phyloP scores from a whole-genome alignment of 1,140 invertebrate genomes.

The Drosophila elegans region DNA sequence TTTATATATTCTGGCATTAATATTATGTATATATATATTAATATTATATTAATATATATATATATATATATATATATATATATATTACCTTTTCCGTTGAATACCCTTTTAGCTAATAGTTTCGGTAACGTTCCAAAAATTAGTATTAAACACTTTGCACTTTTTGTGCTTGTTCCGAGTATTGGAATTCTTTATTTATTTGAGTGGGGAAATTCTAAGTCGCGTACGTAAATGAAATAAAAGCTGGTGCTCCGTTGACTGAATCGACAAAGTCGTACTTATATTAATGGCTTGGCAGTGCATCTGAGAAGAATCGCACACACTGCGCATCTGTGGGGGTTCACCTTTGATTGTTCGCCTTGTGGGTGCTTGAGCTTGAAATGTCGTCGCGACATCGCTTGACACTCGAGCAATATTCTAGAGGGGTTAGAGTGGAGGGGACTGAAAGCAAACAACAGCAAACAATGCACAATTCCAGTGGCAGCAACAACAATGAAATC shows the following conservation, averaged over 20 bases:
- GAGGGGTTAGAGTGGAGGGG: not conserved
- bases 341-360: constrained; percentile 18
- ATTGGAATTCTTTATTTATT: constrained; percentile 1
- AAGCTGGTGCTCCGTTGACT: constrained; percentile 1
- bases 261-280: constrained; percentile 14
- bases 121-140: too few species aligned
- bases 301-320: constrained; percentile 15
- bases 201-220: not conserved
- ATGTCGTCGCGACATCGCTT: constrained; percentile 42
- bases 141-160: too few species aligned
- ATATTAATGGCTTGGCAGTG: constrained; percentile 37
- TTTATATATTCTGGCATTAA: too few species aligned
- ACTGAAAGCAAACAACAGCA: constrained; percentile 54
- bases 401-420: constrained; percentile 39
- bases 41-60: too few species aligned
- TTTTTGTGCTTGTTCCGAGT: too few species aligned
- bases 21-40: too few species aligned
- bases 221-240: constrained; percentile 5
- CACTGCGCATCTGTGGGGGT: not conserved
- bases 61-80: too few species aligned
- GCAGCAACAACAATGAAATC: constrained; percentile 12
- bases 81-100: too few species aligned
- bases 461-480: constrained; percentile 25
- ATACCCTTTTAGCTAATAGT: too few species aligned
- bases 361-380: constrained; percentile 39